A percentile compares a stretch with the other conserved stretches of the same genome.
These are phyloP conservation scores for Amphipoea oculea DNA, from an alignment of 2,888 invertebrate species.

Conservation along the genomic window DNA sequence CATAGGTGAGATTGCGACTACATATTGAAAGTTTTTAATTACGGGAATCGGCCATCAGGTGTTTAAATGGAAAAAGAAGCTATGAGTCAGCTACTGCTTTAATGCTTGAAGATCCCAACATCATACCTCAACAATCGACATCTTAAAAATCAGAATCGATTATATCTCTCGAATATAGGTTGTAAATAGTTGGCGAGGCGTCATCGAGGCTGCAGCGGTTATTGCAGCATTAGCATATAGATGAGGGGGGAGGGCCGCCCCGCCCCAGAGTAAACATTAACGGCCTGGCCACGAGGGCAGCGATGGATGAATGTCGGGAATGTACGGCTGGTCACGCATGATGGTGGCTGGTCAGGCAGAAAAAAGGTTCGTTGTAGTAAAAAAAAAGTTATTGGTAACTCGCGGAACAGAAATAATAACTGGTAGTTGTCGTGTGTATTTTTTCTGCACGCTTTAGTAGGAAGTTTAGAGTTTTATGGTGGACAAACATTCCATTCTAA, in stretches of 20 bases:
- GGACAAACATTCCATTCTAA: not conserved
- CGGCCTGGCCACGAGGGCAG: constrained; percentile 45
- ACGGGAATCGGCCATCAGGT: too few species aligned
- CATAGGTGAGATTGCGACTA: too few species aligned
- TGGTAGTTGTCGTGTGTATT: not conserved
- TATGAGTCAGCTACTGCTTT: not conserved
- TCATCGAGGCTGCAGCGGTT: constrained; percentile 64
- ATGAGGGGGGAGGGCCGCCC: constrained; percentile 61
- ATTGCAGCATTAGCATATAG: constrained; percentile 68
- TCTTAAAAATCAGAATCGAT: constrained; percentile 51
- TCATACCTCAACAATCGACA: constrained; percentile 7
- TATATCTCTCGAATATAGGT: constrained; percentile 46
- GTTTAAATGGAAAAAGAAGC: not conserved
- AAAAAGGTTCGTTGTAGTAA: not conserved
- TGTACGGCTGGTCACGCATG: not conserved
- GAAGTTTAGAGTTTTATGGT: not conserved
- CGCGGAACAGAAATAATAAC: not conserved
- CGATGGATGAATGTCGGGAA: constrained; percentile 8
- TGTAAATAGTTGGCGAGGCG: constrained; percentile 63
- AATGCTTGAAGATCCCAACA: not conserved
- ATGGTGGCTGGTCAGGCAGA: not conserved
- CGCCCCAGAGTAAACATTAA: constrained; percentile 67
- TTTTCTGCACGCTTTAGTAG: not conserved
- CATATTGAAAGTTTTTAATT: too few species aligned
- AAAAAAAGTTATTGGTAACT: not conserved